Conservation (phyloP, 2,888 invertebrate species). For the Poecilobothrus nobilitatus region DNA sequence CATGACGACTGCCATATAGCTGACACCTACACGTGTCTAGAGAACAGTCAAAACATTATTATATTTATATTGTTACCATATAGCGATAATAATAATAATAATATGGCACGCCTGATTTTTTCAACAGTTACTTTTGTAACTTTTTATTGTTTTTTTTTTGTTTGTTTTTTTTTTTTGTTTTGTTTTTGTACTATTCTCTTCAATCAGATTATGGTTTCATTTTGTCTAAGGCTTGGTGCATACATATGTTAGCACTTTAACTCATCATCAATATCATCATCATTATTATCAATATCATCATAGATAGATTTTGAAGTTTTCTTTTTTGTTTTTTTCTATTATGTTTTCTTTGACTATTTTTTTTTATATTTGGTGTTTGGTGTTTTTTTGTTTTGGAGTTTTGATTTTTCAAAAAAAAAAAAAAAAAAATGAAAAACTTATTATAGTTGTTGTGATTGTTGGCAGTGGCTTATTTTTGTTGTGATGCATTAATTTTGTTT, state of each 20-base stretch:
- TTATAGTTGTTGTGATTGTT: not conserved
- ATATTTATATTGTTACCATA: not conserved
- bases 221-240: not conserved
- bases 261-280: not conserved
- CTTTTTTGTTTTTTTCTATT: not conserved
- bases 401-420: not conserved
- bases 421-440: too few relatives aligned
- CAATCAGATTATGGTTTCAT: not conserved
- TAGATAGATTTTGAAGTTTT: too few relatives aligned
- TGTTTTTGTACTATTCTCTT: not conserved
- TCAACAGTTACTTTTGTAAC: not conserved
- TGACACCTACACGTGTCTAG: slow-evolving; percentile 6
- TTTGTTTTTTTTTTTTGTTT: not conserved
- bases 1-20: slow-evolving; percentile 1
- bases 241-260: not conserved
- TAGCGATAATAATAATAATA: not conserved
- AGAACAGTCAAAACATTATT: slow-evolving; percentile 2
- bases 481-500: not conserved
- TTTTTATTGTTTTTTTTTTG: not conserved
- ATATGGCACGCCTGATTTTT: slow-evolving; percentile 2
- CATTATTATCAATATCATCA: too few relatives aligned
- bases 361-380: not conserved
- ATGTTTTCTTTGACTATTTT: not conserved
- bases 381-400: not conserved
- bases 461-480: not conserved